phyloP scores from a whole-genome alignment of 2,113 vertebrate species.

The Dasyurus viverrinus region DNA sequence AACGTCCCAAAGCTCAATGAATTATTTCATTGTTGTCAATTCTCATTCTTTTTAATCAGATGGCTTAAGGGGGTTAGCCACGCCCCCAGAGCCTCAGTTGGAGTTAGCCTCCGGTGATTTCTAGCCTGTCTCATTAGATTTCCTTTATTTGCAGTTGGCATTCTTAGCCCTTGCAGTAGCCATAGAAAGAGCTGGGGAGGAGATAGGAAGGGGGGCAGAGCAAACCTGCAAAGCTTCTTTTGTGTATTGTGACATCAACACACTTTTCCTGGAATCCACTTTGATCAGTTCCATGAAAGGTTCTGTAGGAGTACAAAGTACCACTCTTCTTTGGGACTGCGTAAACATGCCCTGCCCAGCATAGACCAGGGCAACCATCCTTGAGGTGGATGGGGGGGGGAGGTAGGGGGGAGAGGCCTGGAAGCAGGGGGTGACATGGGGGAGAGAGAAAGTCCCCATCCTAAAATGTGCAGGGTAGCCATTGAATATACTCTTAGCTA shows the following conservation, averaged over 20 bases:
- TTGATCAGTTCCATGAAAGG: neutral
- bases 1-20: neutral
- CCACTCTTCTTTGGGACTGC: conserved; percentile 15
- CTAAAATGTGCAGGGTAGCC: conserved; percentile 32
- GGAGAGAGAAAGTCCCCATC: neutral
- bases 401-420: neutral
- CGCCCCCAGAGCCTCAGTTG: neutral
- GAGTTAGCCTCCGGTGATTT: conserved; percentile 11
- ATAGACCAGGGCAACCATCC: conserved; percentile 6
- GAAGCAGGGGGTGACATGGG: neutral
- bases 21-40: conserved; percentile 24
- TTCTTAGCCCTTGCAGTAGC: neutral
- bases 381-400: neutral
- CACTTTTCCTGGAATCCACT: neutral
- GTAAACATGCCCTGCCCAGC: neutral
- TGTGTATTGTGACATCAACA: neutral
- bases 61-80: neutral
- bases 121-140: conserved; percentile 11
- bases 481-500: conserved; percentile 47
- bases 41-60: neutral
- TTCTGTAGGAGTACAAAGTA: conserved; percentile 16
- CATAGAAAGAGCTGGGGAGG: neutral
- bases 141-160: neutral
- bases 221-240: conserved; percentile 42
- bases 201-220: neutral